Base-by-base conservation (phyloP, 2,113 vertebrate genomes). In the Chionomys nivalis region DNA sequence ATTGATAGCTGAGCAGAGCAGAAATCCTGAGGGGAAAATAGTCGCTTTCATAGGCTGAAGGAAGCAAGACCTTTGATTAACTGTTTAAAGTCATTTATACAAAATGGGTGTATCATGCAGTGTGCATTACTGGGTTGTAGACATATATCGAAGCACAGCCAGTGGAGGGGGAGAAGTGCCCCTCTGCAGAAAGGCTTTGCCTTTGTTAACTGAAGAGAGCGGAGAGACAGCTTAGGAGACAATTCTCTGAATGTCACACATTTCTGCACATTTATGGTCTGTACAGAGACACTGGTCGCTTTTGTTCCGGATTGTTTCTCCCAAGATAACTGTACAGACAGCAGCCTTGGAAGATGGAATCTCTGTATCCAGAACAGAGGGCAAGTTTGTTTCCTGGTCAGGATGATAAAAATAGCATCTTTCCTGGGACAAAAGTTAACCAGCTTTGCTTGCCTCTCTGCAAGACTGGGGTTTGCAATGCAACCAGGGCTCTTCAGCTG, bases 21-120 rank as follows among this genome's bases (percentile, higher is more conserved):
- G 73, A 97, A 95, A 83, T 90, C 17, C 42, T 95, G 61, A 93
- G 42, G 72, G 36, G 86, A 90, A 97, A 90, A 83, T 63, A 96
- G 70, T 81, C 70, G 92, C 58, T 97, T 91, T 86, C 78, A 44
- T 39, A 23, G 89, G 24, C 3, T 9, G 89, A 70, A 92, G 79
- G 86, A 83, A 72, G 82, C 89, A 6, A 1, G 0, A 19, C n/a
- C n/a, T 97, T 94, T 87, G 76, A 90, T 93, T 96, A 97, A 96
- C 93, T 96, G 87, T 94, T 95, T 87, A 78, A 95, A 96, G 61
- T 77, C 42, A 94, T 72, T 96, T 93, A 91, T 66, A 44, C 44
- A 90, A 65, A 72, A 70, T 24, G 36, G 85, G 8, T 11, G 78
- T 82, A 39, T 77, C 36, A 31, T 24, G 14, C 36, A 63, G 47